Base-by-base conservation (phyloP, 2,113 vertebrate species). In the Cololabis saira region DNA sequence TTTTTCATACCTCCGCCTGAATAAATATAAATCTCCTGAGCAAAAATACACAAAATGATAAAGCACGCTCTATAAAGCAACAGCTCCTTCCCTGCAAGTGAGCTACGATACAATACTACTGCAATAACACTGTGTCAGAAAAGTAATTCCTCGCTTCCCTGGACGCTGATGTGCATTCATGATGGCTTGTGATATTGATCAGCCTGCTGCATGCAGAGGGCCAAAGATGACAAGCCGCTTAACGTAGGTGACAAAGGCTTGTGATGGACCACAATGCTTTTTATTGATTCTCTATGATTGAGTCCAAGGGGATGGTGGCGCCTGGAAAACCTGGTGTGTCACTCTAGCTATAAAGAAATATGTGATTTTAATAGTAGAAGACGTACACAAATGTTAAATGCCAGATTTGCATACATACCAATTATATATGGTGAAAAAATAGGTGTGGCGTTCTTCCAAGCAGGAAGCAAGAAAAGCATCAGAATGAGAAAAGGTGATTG, bases 121-220 rank as follows among this genome's bases (percentile, higher is more conserved):
- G 3, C 12, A 41, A 7, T 7, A 13, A 16, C 5, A 13, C 33
- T 45, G 24, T 12, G 37, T 56, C 17, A 16, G 51, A 55, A 21
- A 51, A 41, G 42, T 44, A 33, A 44, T 42, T 66, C 30, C 60
- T 60, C 40, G 37, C 11, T 1, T 49, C 21, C 19, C 41, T 70
- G 42, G 17, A 15, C 55, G n/a, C 64, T 27, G 9, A 16, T 61
- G n/a, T 47, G 62, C 47, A 61, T 52, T 78, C 56, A 27, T 68
- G 27, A 40, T 48, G 58, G 49, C 57, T 65, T 73, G 52, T 50
- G 24, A 13, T 61, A 83, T 81, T 61, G 79, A 90, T 75, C 15
- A 60, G 30, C 33, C 30, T 42, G 41, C 51, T 66, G 61, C 5
- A 4, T 33, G 48, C 71, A 54, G 50, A 61, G 17, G 21, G 18